A percentile compares a stretch with the other conserved stretches of the same genome.
These are phyloP conservation scores for Drosophila aff. DNA, from an alignment of 1,140 invertebrate species.

Conservation along the genomic window DNA sequence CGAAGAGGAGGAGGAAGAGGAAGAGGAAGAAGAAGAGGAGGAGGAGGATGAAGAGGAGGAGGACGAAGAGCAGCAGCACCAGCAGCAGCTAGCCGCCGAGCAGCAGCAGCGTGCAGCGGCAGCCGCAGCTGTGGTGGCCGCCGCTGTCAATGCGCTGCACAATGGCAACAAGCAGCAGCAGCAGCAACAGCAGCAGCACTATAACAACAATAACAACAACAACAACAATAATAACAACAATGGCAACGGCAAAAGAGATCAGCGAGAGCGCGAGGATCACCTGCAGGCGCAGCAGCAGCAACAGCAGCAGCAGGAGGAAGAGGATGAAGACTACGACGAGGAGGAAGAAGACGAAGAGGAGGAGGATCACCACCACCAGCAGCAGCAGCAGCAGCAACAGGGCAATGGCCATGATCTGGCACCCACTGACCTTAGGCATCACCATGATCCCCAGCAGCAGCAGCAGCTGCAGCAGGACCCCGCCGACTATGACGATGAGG, in stretches of 20 bases:
- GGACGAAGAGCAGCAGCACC: slow-evolving; percentile 28
- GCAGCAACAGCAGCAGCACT: slow-evolving; percentile 15
- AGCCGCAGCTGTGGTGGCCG: slow-evolving; percentile 66
- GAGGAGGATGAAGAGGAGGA: slow-evolving; percentile 25
- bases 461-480: slow-evolving; percentile 33
- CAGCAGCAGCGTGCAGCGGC: slow-evolving; percentile 56
- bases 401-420: slow-evolving; percentile 33
- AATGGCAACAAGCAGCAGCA: slow-evolving; percentile 69
- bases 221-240: slow-evolving; percentile 27
- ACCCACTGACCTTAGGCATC: slow-evolving; percentile 63
- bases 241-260: slow-evolving; percentile 22
- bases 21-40: slow-evolving; percentile 37
- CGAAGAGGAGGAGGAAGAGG: slow-evolving; percentile 46
- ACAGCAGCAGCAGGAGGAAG: slow-evolving; percentile 45
- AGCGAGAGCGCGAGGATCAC: slow-evolving; percentile 24
- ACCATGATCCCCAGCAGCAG: slow-evolving; percentile 35
- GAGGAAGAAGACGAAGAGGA: slow-evolving; percentile 67
- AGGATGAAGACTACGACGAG: slow-evolving; percentile 54
- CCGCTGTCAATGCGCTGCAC: slow-evolving; percentile 65
- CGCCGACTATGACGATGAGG: slow-evolving; percentile 60
- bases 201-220: slow-evolving; percentile 48
- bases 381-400: slow-evolving; percentile 41
- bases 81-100: slow-evolving; percentile 45
- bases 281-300: slow-evolving; percentile 30
- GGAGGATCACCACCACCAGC: slow-evolving; percentile 35